A percentile compares a stretch with the other conserved stretches of the same genome.
These are phyloP conservation scores for Mesodorylaimus sp. DNA, from an alignment of 2,888 invertebrate species.

Conservation along the genomic window DNA sequence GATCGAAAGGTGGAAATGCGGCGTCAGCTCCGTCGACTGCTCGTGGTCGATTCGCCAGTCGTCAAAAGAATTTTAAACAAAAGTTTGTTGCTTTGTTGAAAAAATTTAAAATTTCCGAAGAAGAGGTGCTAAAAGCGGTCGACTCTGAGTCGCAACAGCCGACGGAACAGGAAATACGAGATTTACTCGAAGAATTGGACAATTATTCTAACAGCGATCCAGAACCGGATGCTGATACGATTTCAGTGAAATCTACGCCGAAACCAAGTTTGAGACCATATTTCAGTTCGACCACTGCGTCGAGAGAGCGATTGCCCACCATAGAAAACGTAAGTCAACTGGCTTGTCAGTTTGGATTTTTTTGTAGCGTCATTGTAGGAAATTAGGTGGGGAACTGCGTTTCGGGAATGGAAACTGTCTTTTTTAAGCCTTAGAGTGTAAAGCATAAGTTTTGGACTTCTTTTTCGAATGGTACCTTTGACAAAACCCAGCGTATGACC, in stretches of 20 bases:
- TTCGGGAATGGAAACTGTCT: no score
- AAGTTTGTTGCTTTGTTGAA: slow-evolving; percentile 82
- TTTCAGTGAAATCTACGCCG: slow-evolving; percentile 88
- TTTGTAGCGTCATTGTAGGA: no score
- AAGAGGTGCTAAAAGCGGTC: no score
- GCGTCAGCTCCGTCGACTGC: no score
- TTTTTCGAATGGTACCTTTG: no score
- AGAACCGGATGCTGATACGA: slow-evolving; percentile 54
- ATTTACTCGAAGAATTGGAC: slow-evolving; percentile 64
- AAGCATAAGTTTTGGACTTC: no score
- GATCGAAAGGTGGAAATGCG: neutral
- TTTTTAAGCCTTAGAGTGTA: no score
- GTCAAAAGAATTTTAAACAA: slow-evolving; percentile 61
- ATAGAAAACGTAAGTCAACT: neutral
- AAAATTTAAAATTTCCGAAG: slow-evolving; percentile 79
- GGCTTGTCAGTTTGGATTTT: neutral
- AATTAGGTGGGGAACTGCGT: no score
- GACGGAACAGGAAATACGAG: slow-evolving; percentile 1
- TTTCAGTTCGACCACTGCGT: slow-evolving; percentile 5
- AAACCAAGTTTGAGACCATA: slow-evolving; percentile 57
- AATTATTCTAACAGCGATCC: slow-evolving; percentile 86
- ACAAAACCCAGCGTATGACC: no score
- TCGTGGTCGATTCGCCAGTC: neutral
- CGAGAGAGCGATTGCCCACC: neutral
- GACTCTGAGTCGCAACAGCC: no score